Evolutionary conservation across 2,797 vertebrate species (phyloP).

Genomic region (Molossus molossus): DNA sequence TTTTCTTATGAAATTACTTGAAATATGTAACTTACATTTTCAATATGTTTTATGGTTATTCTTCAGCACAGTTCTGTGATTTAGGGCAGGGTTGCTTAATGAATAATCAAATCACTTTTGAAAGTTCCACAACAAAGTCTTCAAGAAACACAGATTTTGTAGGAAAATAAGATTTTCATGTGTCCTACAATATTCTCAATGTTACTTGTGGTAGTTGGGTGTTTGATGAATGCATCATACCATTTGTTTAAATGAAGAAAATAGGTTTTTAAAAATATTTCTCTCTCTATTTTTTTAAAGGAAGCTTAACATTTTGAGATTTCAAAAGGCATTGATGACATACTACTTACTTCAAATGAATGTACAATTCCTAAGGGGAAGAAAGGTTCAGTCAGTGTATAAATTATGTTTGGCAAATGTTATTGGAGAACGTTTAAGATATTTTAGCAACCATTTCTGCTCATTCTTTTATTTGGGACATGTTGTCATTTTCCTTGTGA

Average conservation of each 20-base stretch:
- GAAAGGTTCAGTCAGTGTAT: slow-evolving; percentile 44
- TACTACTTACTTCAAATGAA: slow-evolving; percentile 56
- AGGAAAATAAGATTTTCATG: background rate
- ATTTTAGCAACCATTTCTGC: slow-evolving; percentile 76
- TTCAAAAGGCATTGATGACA: slow-evolving; percentile 9
- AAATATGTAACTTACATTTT: slow-evolving; percentile 42
- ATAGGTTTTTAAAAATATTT: background rate
- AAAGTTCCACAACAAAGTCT: background rate
- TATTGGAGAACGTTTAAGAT: slow-evolving; percentile 77
- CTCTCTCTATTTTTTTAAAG: slow-evolving; percentile 47
- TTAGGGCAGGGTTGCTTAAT: background rate
- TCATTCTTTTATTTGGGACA: slow-evolving; percentile 77
- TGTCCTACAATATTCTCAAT: background rate
- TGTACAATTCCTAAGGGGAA: background rate
- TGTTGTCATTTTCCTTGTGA: slow-evolving; percentile 73
- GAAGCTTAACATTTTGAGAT: slow-evolving; percentile 31
- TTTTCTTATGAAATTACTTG: slow-evolving; percentile 17
- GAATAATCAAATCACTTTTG: slow-evolving; percentile 50
- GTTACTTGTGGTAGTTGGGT: background rate
- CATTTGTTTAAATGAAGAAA: slow-evolving; percentile 39
- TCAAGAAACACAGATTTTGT: background rate
- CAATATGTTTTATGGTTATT: slow-evolving; percentile 21
- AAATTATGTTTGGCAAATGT: slow-evolving; percentile 79
- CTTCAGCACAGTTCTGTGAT: background rate
- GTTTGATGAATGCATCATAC: background rate